Evolutionary conservation across 2,113 vertebrate genomes (phyloP), one percentile per base, ranked within the genome.

Genomic region (Rhizomys pruinosus): DNA sequence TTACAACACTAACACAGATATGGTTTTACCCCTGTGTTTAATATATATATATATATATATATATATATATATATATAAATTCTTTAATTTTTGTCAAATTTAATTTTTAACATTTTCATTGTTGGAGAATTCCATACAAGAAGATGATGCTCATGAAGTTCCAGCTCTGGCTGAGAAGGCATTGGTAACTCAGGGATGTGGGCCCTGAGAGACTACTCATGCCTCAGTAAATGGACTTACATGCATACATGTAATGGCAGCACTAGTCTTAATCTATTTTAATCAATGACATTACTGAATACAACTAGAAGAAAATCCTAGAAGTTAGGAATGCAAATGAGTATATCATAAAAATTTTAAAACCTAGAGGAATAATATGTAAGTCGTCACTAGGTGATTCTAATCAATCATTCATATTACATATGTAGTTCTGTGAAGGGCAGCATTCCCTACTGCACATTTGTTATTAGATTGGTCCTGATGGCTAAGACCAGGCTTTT

Each of bases 291-390:
- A 23, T 79, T 93, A 90, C 29, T 88, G 19, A 1, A 80, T 84
- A 11, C 87, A 63, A 19, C 22, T 80, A 61, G 76, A n/a, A 88
- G 39, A 88, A 89, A 77, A 94, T 77, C 29, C 59, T 95, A 22
- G 39, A 90, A 93, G 39, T 72, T 84, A 89, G 37, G 88, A 79
- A 95, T 87, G 34, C 20, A 92, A 94, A 89, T 71, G 1, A 85
- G 3, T 66, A 74, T 72, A 5, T 84, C 69, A 80, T 73, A 80
- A 91, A 94, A 82, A 57, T 77, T 11, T 87, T 57, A 91, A 72
- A 89, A 81, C 4, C 39, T 94, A 92, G 32, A 90, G 25, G 78
- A 89, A 80, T 89, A 87, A 86, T 87, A 91, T 37, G 17, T 5
- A 57, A 39, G 39, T 64, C 52, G 66, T 87, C 17, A 87, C 52